Evolutionary conservation across 1,140 invertebrate genomes (phyloP).

Genomic region (Drosophila pallidifrons): DNA sequence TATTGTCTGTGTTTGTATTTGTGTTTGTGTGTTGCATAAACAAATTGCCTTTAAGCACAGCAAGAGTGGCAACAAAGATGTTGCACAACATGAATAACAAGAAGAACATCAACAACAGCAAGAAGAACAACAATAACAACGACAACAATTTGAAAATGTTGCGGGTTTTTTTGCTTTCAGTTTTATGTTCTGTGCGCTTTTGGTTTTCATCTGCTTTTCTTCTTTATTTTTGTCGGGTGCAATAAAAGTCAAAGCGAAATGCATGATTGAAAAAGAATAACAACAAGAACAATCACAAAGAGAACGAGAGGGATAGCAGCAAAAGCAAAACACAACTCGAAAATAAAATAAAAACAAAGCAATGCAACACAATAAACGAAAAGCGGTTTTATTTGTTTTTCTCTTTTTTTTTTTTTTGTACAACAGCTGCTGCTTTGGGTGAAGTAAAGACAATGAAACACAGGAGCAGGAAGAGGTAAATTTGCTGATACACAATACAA

Average conservation of each 20-base stretch:
- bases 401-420: conserved; percentile 5
- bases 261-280: conserved; percentile 69
- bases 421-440: neutral
- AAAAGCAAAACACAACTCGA: conserved; percentile 31
- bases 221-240: conserved; percentile 45
- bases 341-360: conserved; percentile 40
- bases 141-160: conserved; percentile 60
- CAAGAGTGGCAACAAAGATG: conserved; percentile 63
- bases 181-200: conserved; percentile 39
- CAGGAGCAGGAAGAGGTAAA: neutral
- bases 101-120: conserved; percentile 47
- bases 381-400: conserved; percentile 13
- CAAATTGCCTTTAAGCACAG: conserved; percentile 64
- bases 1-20: conserved; percentile 29
- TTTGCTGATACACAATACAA: neutral
- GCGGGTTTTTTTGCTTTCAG: conserved; percentile 58
- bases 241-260: conserved; percentile 77
- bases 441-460: neutral
- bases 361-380: conserved; percentile 47
- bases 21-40: conserved; percentile 39
- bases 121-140: conserved; percentile 51
- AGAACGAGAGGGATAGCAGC: conserved; percentile 39
- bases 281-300: conserved; percentile 30
- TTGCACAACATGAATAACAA: conserved; percentile 57
- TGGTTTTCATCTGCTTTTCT: conserved; percentile 20